These are phyloP conservation scores for Leptinotarsa undecemlineata DNA, from an alignment of 1,140 invertebrate species.

Conservation along the genomic window DNA sequence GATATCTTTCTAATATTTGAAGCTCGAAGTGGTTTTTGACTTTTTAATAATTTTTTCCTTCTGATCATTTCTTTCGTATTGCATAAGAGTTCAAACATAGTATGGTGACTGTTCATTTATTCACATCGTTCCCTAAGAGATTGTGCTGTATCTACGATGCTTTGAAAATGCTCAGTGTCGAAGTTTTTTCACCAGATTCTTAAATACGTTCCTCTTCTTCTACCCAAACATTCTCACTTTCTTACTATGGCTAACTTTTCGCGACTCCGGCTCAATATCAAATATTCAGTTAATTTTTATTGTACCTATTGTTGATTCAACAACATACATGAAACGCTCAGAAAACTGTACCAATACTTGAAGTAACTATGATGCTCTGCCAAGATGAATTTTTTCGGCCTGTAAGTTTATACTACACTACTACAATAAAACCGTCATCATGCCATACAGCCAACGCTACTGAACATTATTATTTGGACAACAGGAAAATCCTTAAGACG, in stretches of 20 bases:
- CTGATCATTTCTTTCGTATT: no score
- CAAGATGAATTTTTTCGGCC: neutral
- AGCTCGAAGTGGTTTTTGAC: neutral
- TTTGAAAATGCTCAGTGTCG: neutral
- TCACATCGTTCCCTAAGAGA: neutral
- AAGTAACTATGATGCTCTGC: neutral
- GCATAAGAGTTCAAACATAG: neutral
- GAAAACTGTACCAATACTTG: neutral
- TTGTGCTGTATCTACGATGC: neutral
- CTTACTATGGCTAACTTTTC: no score
- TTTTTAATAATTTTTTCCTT: no score
- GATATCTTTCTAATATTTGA: neutral
- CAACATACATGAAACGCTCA: neutral
- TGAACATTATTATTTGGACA: neutral
- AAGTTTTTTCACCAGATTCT: slow-evolving; percentile 1
- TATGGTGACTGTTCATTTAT: neutral
- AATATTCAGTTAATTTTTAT: no score
- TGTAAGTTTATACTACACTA: neutral
- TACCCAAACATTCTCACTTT: neutral
- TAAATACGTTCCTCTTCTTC: neutral
- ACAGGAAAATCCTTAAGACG: no score
- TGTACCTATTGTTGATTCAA: neutral
- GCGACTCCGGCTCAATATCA: no score
- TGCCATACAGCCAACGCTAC: neutral
- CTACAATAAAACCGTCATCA: neutral